phyloP scores from a whole-genome alignment of 2,888 invertebrate species.

The Yponomeuta cagnagella region DNA sequence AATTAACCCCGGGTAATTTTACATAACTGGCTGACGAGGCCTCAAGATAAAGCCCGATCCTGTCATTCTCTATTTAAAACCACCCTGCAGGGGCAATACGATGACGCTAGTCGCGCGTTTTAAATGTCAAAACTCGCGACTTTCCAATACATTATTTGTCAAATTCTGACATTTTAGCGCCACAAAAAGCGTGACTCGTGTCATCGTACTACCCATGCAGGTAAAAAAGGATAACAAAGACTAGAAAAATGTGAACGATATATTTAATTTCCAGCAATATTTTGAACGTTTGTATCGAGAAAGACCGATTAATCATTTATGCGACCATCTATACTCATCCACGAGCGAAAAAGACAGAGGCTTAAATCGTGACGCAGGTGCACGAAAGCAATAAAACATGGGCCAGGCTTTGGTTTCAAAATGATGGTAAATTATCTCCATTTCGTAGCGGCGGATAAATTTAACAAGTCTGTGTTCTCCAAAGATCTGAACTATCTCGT shows the following conservation, averaged over 20 bases:
- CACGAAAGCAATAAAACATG: background rate
- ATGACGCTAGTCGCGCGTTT: too few relatives aligned
- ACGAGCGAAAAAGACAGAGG: background rate
- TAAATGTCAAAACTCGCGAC: too few relatives aligned
- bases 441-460: background rate
- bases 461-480: background rate
- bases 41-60: constrained; percentile 24
- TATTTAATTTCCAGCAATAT: background rate
- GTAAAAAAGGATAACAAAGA: background rate
- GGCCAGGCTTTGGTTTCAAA: background rate
- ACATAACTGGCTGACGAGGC: constrained; percentile 9
- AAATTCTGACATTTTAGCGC: too few relatives aligned
- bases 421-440: background rate
- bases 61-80: constrained; percentile 26
- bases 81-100: constrained; percentile 12
- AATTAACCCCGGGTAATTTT: constrained; percentile 21
- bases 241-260: background rate
- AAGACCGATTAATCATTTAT: background rate
- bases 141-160: too few relatives aligned
- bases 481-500: too few relatives aligned
- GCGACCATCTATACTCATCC: background rate
- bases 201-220: background rate
- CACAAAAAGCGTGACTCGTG: too few relatives aligned
- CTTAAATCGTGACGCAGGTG: constrained; percentile 9
- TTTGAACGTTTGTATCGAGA: background rate